Evolutionary conservation across 2,113 vertebrate species (phyloP), one percentile per base, ranked within the genome.

Genomic region (Sebastes fasciatus): DNA sequence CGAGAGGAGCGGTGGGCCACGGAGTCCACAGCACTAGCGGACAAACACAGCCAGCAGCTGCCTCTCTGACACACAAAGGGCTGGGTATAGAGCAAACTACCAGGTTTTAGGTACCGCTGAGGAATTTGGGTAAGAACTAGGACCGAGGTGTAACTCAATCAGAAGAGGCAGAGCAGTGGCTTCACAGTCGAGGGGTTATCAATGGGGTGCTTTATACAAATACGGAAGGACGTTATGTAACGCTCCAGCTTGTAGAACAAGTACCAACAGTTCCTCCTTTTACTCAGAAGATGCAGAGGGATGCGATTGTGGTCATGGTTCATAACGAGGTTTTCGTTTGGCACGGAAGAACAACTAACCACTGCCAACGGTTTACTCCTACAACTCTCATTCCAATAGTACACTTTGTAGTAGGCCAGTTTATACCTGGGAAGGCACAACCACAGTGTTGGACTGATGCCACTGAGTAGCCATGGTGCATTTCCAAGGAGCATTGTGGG

Each of bases 121-220:
- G 88, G 91, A 94, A 92, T 94, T 63, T 90, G 67, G 82, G 77
- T 74, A 74, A 77, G 74, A 69, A 76, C 66, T n/a, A 49, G 55
- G 42, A 74, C 43, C 2, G 49, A 86, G 66, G 74, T 89, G 91
- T 88, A 87, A 92, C 85, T 71, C 49, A 85, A 90, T 87, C 90
- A 69, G 78, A 80, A 66, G 73, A 86, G 85, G 83, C 75, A 17
- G 64, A 61, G 58, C 55, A 14, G 69, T 68, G 60, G 78, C 80
- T 82, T 86, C 83, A 75, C 74, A 74, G 77, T 63, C 0, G 70
- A 86, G 51, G 63, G 79, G 87, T 88, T 88, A 81, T 91, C 84
- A 91, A 73, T 83, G 75, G 84, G 62, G 55, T 54, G 82, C 82
- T 88, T 87, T 77, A 86, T 70, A 78, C 84, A 57, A 86, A 86